These are phyloP conservation scores for Phoenicopterus ruber DNA, from an alignment of 2,113 vertebrate genomes.

Conservation along the genomic window DNA sequence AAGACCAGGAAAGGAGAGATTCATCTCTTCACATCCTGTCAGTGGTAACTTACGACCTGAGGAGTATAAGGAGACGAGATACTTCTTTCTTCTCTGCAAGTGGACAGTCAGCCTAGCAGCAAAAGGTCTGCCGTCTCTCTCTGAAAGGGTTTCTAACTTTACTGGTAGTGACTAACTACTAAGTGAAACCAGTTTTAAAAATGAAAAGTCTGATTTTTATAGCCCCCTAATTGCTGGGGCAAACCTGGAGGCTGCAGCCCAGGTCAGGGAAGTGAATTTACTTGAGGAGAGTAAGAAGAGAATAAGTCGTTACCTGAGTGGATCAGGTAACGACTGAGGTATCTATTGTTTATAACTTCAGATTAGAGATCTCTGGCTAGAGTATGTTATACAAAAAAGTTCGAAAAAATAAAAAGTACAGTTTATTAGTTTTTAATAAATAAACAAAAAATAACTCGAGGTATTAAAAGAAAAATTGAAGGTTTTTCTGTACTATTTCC, in stretches of 20 bases:
- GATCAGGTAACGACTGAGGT: background rate
- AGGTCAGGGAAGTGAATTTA: background rate
- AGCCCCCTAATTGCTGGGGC: background rate
- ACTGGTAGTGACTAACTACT: background rate
- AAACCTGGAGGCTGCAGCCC: background rate
- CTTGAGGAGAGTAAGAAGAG: background rate
- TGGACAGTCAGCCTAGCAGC: background rate
- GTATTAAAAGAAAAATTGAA: background rate
- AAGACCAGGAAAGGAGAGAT: constrained; percentile 33
- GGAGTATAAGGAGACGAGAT: background rate
- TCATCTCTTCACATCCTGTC: constrained; percentile 1
- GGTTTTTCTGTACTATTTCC: background rate
- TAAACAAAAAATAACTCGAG: background rate
- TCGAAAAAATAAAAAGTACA: background rate
- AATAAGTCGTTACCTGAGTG: background rate
- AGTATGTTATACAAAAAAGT: background rate
- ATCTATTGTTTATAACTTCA: background rate
- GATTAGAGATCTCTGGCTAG: background rate
- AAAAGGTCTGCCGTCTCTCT: background rate
- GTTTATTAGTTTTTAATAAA: background rate
- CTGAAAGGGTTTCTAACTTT: background rate
- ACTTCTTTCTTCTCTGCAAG: constrained; percentile 14
- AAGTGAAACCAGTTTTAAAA: background rate
- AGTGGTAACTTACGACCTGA: background rate
- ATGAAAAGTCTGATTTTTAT: background rate